Evolutionary conservation across 2,113 vertebrate genomes (phyloP).

Genomic region (Apaloderma vittatum): DNA sequence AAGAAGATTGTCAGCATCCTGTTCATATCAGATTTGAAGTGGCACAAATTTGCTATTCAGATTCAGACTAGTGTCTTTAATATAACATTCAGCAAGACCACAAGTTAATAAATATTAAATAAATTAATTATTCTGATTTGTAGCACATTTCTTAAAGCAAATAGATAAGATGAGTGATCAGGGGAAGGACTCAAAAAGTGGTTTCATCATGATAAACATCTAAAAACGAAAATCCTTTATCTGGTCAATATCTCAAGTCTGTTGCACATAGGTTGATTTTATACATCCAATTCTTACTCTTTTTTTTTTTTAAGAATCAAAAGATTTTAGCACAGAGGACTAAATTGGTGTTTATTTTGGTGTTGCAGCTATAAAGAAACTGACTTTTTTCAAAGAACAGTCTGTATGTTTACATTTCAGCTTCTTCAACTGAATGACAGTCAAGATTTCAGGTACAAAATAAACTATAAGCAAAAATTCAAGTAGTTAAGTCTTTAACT

Average conservation of each 20-base stretch:
- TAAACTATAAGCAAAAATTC: not conserved
- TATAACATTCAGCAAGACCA: not conserved
- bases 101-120: slow-evolving; percentile 26
- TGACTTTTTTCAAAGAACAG: not conserved
- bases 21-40: not conserved
- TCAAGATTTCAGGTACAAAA: not conserved
- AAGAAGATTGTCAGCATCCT: not conserved
- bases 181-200: not conserved
- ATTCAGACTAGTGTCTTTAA: not conserved
- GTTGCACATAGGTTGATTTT: not conserved
- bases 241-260: not conserved
- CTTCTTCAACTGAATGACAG: not conserved
- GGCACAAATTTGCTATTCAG: slow-evolving; percentile 17
- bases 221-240: not conserved
- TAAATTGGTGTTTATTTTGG: not conserved
- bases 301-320: not conserved
- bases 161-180: not conserved
- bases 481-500: not conserved
- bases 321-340: rapidly evolving
- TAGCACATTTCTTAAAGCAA: not conserved
- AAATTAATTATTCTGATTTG: slow-evolving; percentile 16
- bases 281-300: not conserved
- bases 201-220: not conserved
- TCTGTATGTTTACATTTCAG: not conserved
- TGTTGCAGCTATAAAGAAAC: not conserved